Conservation (phyloP, 2,888 invertebrate species). For the Nephrotoma appendiculata region DNA sequence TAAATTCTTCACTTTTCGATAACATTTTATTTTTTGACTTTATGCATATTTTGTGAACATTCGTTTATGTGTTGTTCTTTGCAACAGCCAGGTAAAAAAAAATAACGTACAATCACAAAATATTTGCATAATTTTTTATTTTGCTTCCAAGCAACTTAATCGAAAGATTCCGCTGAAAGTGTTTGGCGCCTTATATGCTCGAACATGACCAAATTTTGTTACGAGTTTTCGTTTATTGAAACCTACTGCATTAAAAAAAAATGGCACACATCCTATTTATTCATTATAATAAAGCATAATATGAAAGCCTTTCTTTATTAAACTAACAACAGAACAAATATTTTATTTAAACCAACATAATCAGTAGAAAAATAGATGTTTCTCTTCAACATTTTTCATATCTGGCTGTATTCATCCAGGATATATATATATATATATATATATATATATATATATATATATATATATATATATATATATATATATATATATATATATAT, state of each 20-base stretch:
- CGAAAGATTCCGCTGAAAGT: neutral
- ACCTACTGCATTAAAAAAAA: neutral
- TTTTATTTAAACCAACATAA: neutral
- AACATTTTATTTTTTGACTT: neutral
- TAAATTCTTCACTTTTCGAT: neutral
- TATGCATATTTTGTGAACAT: neutral
- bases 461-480: too few species aligned
- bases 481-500: too few species aligned
- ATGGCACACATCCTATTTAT: neutral
- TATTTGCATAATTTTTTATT: neutral
- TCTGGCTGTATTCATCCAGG: neutral
- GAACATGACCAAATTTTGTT: too few species aligned
- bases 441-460: too few species aligned
- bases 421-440: neutral
- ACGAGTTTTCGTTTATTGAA: too few species aligned
- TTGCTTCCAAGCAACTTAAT: neutral
- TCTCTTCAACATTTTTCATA: neutral
- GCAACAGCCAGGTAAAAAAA: neutral
- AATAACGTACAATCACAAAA: neutral
- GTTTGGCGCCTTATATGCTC: neutral
- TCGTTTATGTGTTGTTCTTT: too few species aligned
- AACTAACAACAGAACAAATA: neutral
- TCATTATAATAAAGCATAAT: neutral
- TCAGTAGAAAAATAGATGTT: neutral
- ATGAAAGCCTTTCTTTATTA: neutral